These are phyloP conservation scores for Hypanus sabinus DNA, from an alignment of 2,113 vertebrate species.

Conservation along the genomic window DNA sequence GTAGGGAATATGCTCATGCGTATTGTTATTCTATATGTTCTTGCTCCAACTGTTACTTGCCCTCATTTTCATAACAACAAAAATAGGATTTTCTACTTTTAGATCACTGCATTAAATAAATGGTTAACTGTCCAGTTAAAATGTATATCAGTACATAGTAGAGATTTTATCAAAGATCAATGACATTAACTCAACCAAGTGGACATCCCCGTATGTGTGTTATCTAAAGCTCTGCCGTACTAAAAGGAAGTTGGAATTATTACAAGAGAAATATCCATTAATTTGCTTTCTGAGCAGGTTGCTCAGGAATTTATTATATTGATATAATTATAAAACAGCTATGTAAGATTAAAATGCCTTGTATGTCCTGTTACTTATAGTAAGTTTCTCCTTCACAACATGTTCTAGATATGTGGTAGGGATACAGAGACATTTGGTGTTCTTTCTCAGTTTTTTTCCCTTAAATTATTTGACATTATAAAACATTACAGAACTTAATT, in stretches of 20 bases:
- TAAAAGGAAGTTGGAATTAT: background rate
- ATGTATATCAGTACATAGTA: background rate
- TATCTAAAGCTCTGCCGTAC: background rate
- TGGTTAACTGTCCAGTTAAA: background rate
- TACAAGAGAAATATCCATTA: background rate
- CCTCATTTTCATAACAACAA: too few species aligned
- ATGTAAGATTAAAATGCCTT: background rate
- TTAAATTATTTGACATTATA: background rate
- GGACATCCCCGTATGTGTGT: background rate
- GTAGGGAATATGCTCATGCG: too few species aligned
- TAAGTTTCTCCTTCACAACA: background rate
- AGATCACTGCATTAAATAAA: background rate
- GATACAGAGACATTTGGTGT: background rate
- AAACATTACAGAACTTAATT: background rate
- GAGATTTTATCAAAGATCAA: background rate
- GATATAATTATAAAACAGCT: background rate
- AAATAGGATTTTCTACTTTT: too few species aligned
- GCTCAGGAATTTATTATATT: background rate
- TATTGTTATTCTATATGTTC: too few species aligned
- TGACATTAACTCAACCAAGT: background rate
- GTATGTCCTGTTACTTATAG: background rate
- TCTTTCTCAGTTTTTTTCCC: background rate
- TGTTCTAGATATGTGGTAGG: background rate
- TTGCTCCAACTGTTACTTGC: too few species aligned
- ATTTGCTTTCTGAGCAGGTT: background rate